Percentiles rank a stretch among this genome's conserved stretches.
Conservation (phyloP, 2,797 vertebrate species). For the Oceanodroma leucorhoa region DNA sequence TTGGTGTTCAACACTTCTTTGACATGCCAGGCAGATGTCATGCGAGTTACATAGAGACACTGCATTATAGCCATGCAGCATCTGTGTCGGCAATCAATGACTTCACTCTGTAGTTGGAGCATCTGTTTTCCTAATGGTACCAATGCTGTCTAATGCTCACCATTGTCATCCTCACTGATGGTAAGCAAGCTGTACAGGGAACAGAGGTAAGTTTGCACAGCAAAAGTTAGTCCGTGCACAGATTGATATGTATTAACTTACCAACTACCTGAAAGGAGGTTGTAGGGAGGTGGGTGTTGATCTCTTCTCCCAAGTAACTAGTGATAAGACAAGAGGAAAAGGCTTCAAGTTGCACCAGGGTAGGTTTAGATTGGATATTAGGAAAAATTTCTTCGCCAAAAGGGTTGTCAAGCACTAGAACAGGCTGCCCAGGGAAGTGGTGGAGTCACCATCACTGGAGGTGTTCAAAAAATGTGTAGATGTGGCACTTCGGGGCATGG, state of each 20-base stretch:
- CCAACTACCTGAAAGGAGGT: too few relatives aligned
- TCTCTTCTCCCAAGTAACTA: too few relatives aligned
- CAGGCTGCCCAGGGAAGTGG: too few relatives aligned
- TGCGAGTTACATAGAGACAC: not conserved
- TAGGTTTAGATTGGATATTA: too few relatives aligned
- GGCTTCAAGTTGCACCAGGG: too few relatives aligned
- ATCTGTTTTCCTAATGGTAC: not conserved
- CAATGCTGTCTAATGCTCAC: not conserved
- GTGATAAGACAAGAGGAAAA: too few relatives aligned
- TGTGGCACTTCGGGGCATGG: too few relatives aligned
- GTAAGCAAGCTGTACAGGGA: not conserved
- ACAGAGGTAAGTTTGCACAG: not conserved
- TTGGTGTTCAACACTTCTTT: not conserved
- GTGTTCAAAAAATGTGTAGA: too few relatives aligned
- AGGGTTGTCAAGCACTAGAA: too few relatives aligned
- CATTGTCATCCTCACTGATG: not conserved
- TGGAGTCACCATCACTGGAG: too few relatives aligned
- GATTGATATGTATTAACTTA: not conserved
- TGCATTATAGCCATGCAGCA: not conserved
- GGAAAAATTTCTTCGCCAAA: too few relatives aligned
- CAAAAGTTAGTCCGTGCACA: not conserved
- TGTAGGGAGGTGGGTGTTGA: too few relatives aligned
- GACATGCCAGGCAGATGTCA: not conserved
- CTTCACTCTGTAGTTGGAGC: not conserved
- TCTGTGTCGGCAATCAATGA: not conserved